These are phyloP conservation scores for Gymnorhina tibicen DNA, from an alignment of 2,113 vertebrate genomes.

Conservation along the genomic window DNA sequence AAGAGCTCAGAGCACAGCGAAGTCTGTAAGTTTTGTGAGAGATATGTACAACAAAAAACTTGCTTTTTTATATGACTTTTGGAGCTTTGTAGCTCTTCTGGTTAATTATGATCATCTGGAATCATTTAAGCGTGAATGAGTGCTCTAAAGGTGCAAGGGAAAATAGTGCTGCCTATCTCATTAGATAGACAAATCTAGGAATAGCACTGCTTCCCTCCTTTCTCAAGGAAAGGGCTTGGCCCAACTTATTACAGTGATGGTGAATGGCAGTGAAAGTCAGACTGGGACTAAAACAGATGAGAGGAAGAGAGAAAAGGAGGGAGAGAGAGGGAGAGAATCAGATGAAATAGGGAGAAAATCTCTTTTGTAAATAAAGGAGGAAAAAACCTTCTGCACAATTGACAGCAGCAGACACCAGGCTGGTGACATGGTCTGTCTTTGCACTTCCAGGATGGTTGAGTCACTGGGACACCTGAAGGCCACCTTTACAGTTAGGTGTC, in stretches of 20 bases:
- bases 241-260: background rate
- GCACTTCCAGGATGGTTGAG: background rate
- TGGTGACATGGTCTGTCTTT: background rate
- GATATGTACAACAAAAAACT: background rate
- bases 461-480: background rate
- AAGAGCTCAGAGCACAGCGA: background rate
- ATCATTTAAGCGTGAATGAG: background rate
- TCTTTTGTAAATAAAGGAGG: background rate
- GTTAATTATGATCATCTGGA: background rate
- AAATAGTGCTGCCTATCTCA: background rate
- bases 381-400: background rate
- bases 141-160: background rate
- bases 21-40: background rate
- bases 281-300: background rate
- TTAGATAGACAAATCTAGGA: background rate
- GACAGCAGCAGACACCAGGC: background rate
- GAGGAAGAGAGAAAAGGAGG: background rate
- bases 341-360: background rate
- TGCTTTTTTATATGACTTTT: background rate
- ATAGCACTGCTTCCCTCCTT: background rate
- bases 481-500: background rate
- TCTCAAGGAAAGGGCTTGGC: background rate
- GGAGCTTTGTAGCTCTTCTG: background rate
- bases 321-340: background rate
- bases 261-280: background rate